Evolutionary conservation across 2,113 vertebrate species (phyloP).

Genomic region (Alces alces): DNA sequence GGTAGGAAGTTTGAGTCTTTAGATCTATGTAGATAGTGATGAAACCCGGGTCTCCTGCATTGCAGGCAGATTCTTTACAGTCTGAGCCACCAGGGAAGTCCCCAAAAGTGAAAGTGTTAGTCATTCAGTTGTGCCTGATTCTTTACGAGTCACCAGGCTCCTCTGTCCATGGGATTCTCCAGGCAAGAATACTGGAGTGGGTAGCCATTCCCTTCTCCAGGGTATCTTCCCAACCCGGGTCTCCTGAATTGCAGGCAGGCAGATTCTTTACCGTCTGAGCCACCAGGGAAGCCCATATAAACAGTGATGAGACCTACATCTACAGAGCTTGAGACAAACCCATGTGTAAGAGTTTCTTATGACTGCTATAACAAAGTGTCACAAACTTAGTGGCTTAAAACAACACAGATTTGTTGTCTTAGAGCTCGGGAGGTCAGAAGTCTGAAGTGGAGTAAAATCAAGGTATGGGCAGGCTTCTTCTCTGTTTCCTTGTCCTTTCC

Average conservation of each 20-base stretch:
- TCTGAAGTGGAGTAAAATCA: neutral
- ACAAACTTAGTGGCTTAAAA: neutral
- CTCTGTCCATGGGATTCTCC: neutral
- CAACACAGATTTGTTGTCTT: neutral
- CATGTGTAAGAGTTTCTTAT: neutral
- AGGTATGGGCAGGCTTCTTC: neutral
- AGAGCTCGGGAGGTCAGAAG: neutral
- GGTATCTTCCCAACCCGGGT: neutral
- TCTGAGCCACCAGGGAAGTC: neutral
- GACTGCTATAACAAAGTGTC: neutral
- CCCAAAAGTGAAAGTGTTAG: neutral
- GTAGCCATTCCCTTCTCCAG: neutral
- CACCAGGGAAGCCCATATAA: neutral
- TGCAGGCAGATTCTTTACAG: neutral
- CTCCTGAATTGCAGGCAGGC: neutral
- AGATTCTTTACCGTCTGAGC: neutral
- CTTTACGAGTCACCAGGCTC: neutral
- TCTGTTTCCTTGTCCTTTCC: neutral
- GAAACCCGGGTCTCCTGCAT: neutral
- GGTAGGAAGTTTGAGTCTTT: neutral
- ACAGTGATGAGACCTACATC: neutral
- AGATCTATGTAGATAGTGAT: neutral
- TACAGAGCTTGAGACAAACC: neutral
- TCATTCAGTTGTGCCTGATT: neutral
- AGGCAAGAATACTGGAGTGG: neutral